Evolutionary conservation across 35 echinoderm and acorn worm species (phyloP), one percentile per base, ranked within the genome.

Genomic region (Anneissia japonica): DNA sequence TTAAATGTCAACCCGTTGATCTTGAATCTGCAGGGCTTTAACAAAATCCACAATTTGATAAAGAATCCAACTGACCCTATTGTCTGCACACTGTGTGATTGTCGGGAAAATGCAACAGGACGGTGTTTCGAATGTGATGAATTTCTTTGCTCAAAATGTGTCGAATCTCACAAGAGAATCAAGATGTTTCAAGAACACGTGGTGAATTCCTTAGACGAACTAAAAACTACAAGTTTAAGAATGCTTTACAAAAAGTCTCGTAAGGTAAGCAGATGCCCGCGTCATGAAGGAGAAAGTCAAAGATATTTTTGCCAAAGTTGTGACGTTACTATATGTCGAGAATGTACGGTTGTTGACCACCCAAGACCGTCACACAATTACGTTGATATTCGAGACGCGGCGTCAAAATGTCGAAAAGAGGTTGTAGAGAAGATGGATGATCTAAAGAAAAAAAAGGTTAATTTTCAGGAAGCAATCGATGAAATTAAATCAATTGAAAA

Each of bases 321-420:
- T 89, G 87, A 81, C 10, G 80, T 89, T 38, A 31, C 39, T 14
- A 83, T 89, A 32, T 89, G 87, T 45, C 79, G 81, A 74, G 81
- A 89, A 41, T 89, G 87, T 76, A 89, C 80, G 14, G 81, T 83
- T 74, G 81, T 89, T 26, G 87, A 89, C 19, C 87, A 89, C 74
- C 73, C 56, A 74, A 82, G 73, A 34, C 87, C 87, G 34, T 31
- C 73, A 4, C 87, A 89, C 34, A 16, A 31, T 16, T 72, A 83
- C 33, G 31, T 83, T 16, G 79, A 89, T 34, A 35, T 37, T 17
- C 35, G 75, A 39, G 55, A 83, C 19, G 79, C 87, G 23, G 76
- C 76, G 32, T 34, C 30, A 35, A 37, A 37, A 77, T 77, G 32
- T 32, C 76, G 76, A 34, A 37, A 32, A 32, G 31, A 34, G 11